Percentiles rank a stretch among this genome's conserved stretches.
These are phyloP conservation scores for Rhegmatorhina hoffmannsi DNA, from an alignment of 2,113 vertebrate species.

Conservation along the genomic window DNA sequence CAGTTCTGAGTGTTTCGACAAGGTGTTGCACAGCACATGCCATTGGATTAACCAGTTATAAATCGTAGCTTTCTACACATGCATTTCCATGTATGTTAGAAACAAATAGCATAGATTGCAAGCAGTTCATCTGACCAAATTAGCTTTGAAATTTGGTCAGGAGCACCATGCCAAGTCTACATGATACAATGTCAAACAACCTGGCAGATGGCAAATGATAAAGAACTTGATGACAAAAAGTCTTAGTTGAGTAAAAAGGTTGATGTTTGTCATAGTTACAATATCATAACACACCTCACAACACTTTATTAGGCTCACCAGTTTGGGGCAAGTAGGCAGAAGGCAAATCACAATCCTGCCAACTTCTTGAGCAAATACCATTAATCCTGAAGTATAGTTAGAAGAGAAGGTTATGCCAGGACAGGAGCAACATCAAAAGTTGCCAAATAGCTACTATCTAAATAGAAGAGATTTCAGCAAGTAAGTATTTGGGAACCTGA, in stretches of 20 bases:
- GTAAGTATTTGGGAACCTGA: conserved; percentile 23
- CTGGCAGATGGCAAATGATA: not conserved
- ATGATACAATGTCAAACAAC: not conserved
- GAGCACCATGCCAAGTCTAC: not conserved
- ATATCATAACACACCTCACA: conserved; percentile 41
- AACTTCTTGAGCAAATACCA: conserved; percentile 39
- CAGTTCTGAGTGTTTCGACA: not conserved
- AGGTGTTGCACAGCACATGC: not conserved
- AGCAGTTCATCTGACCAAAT: not conserved
- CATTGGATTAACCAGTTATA: not conserved
- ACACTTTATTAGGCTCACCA: not conserved
- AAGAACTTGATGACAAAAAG: not conserved
- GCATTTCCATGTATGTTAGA: not conserved
- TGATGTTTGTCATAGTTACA: not conserved
- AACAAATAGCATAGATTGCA: not conserved
- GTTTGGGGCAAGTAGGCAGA: not conserved
- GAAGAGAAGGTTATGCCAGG: conserved; percentile 15
- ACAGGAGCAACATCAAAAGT: not conserved
- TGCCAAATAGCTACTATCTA: conserved; percentile 30
- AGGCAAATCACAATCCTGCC: conserved; percentile 8
- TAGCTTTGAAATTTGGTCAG: not conserved
- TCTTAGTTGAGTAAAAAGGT: not conserved
- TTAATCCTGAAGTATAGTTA: conserved; percentile 22
- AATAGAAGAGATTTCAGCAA: conserved; percentile 25
- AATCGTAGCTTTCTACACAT: not conserved